Evolutionary conservation across 2,888 invertebrate species (phyloP).

Genomic region (Drosophila atroscutellata): DNA sequence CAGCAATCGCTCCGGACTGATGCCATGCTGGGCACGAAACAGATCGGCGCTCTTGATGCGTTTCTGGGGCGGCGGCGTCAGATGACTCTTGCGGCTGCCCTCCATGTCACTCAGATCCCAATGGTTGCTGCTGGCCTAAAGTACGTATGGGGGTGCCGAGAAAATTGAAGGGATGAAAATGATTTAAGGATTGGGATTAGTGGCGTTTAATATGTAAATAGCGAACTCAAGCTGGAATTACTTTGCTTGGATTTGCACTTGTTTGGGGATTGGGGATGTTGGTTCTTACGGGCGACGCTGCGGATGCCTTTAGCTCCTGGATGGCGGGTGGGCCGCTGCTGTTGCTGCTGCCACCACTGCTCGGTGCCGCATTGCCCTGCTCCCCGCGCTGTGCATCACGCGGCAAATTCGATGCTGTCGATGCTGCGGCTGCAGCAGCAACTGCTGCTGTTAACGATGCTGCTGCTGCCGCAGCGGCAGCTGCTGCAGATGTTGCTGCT

Average conservation of each 20-base stretch:
- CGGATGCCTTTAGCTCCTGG: conserved; percentile 84
- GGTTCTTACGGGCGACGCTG: conserved; percentile 85
- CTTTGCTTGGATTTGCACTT: conserved; percentile 76
- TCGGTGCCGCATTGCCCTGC: conserved; percentile 14
- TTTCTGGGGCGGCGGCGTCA: conserved; percentile 88
- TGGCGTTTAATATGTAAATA: conserved; percentile 8
- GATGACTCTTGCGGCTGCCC: conserved; percentile 85
- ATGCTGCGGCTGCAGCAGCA: conserved; percentile 59
- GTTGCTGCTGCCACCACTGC: conserved; percentile 30
- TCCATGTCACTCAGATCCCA: conserved; percentile 87
- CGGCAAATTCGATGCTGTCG: conserved; percentile 39
- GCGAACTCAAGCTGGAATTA: conserved; percentile 73
- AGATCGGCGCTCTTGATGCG: conserved; percentile 90
- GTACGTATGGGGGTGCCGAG: not conserved
- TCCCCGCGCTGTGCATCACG: conserved; percentile 22
- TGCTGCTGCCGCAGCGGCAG: conserved; percentile 62
- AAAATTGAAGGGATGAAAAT: not conserved
- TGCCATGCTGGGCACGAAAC: conserved; percentile 88
- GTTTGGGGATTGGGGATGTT: conserved; percentile 71
- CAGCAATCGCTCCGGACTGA: conserved; percentile 84
- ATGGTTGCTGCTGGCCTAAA: conserved; percentile 83
- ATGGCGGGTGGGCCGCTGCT: conserved; percentile 82
- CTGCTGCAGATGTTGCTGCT: conserved; percentile 56
- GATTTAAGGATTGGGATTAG: not conserved
- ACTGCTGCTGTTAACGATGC: conserved; percentile 66